Percentiles rank a stretch among this genome's conserved stretches.
Evolutionary conservation across 2,888 invertebrate genomes (phyloP).

Genomic region (Pristionchus fissidentatus): DNA sequence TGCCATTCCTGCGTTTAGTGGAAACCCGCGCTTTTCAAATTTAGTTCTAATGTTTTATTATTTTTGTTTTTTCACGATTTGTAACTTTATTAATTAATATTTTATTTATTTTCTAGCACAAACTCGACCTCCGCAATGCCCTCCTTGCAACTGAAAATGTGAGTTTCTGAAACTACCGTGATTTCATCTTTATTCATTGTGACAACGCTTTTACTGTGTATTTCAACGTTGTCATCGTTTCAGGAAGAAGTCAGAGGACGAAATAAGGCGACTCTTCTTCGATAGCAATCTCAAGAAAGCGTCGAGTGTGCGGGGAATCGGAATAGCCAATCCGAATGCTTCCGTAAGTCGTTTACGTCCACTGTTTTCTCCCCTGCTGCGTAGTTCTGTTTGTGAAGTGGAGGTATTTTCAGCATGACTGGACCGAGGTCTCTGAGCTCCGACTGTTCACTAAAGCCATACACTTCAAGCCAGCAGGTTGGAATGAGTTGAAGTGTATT

Average conservation of each 20-base stretch:
- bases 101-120: neutral
- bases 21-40: neutral
- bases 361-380: neutral
- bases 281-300: constrained; percentile 45
- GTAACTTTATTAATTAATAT: neutral
- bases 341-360: constrained; percentile 19
- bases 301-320: constrained; percentile 16
- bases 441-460: constrained; percentile 49
- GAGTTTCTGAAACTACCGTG: too few species aligned
- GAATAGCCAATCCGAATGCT: constrained; percentile 36
- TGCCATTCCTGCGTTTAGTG: neutral
- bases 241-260: constrained; percentile 53
- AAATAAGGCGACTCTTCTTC: constrained; percentile 49
- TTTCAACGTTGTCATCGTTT: neutral
- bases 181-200: neutral
- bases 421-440: constrained; percentile 50
- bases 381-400: neutral
- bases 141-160: constrained; percentile 10
- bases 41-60: neutral
- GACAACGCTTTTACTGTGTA: neutral
- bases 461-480: constrained; percentile 52
- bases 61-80: neutral
- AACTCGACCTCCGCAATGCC: neutral
- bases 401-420: constrained; percentile 42
- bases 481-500: neutral